Percentiles rank a stretch among this genome's conserved stretches.
phyloP scores from a whole-genome alignment of 1,140 invertebrate genomes.

The Listronotus oregonensis region DNA sequence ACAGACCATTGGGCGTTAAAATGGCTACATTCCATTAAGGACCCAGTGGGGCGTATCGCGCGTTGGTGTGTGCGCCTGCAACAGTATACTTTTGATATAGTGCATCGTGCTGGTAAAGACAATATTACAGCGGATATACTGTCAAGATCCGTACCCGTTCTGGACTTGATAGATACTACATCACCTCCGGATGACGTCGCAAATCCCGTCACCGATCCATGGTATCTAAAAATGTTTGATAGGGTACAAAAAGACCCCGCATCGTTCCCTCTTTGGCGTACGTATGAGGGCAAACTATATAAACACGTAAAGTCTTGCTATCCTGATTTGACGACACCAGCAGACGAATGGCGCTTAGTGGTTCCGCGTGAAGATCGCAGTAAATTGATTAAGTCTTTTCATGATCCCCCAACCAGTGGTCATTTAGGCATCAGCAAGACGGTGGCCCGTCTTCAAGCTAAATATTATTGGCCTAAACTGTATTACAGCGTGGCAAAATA shows the following conservation, averaged over 20 bases:
- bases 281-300: neutral
- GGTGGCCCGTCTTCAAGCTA: neutral
- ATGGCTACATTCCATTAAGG: slow-evolving; percentile 56
- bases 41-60: slow-evolving; percentile 52
- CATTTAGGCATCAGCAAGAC: slow-evolving; percentile 41
- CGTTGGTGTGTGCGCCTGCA: slow-evolving; percentile 56
- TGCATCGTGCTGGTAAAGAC: slow-evolving; percentile 50
- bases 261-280: no score
- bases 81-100: slow-evolving; percentile 53
- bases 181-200: no score
- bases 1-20: slow-evolving; percentile 58
- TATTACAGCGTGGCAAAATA: slow-evolving; percentile 14
- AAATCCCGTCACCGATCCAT: no score
- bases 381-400: slow-evolving; percentile 1
- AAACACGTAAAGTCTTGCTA: slow-evolving; percentile 3
- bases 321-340: neutral
- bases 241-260: no score
- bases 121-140: slow-evolving; percentile 47
- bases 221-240: no score
- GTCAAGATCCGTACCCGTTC: neutral
- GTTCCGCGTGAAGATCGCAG: slow-evolving; percentile 5
- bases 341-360: neutral
- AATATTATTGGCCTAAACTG: slow-evolving; percentile 35
- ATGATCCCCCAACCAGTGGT: slow-evolving; percentile 26
- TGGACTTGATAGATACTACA: no score